A percentile compares a stretch with the other conserved stretches of the same genome.
Evolutionary conservation across 92 coral and sea anemone species (phyloP).

Genomic region (Epizoanthus illoricatus): DNA sequence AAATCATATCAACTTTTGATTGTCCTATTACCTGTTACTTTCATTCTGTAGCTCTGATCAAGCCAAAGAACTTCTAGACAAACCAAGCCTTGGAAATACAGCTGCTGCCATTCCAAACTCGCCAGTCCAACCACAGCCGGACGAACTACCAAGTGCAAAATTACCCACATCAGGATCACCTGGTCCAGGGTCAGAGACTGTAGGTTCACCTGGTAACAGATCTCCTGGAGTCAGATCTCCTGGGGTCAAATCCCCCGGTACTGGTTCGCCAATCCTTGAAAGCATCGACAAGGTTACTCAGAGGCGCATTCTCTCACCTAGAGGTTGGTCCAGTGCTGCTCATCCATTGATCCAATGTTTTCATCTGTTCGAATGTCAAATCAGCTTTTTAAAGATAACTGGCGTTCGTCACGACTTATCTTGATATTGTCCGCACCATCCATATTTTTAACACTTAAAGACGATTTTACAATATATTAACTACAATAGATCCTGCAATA

Average conservation of each 20-base stretch:
- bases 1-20: background rate
- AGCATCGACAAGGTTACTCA: conserved; percentile 11
- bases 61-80: conserved; percentile 31
- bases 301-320: conserved; percentile 24
- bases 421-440: no score
- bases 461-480: no score
- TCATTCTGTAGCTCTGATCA: background rate
- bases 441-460: no score
- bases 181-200: conserved; percentile 8
- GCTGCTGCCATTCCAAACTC: background rate
- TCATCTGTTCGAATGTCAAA: no score
- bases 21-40: background rate
- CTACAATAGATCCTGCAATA: no score
- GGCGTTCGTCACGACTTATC: no score
- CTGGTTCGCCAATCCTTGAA: background rate
- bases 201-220: background rate
- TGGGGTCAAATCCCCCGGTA: background rate
- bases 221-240: conserved; percentile 12
- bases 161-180: background rate
- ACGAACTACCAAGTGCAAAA: background rate
- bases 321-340: background rate
- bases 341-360: background rate
- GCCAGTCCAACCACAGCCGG: background rate
- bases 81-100: background rate
- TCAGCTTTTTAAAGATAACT: no score